Evolutionary conservation across 2,888 invertebrate species (phyloP), one percentile per base, ranked within the genome.

Genomic region (Caenorhabditis japonica): DNA sequence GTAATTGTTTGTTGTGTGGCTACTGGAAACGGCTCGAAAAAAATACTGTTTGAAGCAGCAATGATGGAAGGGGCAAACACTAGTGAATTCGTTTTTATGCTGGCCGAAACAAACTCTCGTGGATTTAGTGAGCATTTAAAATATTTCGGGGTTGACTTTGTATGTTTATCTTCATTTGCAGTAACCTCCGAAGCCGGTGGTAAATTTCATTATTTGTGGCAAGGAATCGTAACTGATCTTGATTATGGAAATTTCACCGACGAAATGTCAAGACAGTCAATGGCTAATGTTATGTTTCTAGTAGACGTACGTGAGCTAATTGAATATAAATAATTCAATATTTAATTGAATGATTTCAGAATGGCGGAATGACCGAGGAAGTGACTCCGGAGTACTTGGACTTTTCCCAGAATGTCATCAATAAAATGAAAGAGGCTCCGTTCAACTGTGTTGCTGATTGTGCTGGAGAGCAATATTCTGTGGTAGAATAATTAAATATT

Each of bases 21-120:
- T 4, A 53, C 53, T 23, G 52, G 60, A 1, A 46, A 49, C 15
- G 70, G 68, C n/a, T 61, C 59, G 47, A 61, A 71, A 23, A 56
- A 72, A 23, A 61, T 62, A 7, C 68, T 75, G 33, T 58, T 76
- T 38, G 33, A 71, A 10, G 38, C 64, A 3, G 53, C 64, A 3
- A 23, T 49, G 4, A 15, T 64, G 10, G 47, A 44, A 10, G 64
- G 39, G 17, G 53, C 53, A 47, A 44, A 52, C 0, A 64, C 25
- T 5, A 52, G 59, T 19, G 79, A 79, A 21, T 79, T 64, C 47
- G 58, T 79, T 8, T 79, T 58, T 52, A 61, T 79, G 0, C 75
- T 76, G 27, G 58, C 66, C 3, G 73, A 60, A 8, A 43, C 69
- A 0, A 49, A 58, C 34, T 58, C 61, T 1, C 55, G 47, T 19